A percentile compares a stretch with the other conserved stretches of the same genome.
phyloP scores from a whole-genome alignment of 2,888 invertebrate genomes.

The Diadromus collaris region DNA sequence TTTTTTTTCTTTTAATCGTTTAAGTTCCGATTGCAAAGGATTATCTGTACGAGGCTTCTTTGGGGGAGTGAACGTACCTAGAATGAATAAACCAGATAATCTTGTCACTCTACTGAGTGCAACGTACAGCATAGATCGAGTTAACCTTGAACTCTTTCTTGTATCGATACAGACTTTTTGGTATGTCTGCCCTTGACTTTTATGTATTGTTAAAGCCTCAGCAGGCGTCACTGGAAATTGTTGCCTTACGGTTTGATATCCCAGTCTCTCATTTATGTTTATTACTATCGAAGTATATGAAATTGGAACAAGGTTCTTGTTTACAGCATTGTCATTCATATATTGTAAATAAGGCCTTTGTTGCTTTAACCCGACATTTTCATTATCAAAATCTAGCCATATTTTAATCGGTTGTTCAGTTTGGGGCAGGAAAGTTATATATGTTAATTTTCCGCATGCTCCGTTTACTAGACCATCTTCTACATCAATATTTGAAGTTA shows the following conservation, averaged over 20 bases:
- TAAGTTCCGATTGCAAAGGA: slow-evolving; percentile 31
- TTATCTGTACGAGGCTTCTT: slow-evolving; percentile 21
- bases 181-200: slow-evolving; percentile 27
- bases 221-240: slow-evolving; percentile 37
- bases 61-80: slow-evolving; percentile 30
- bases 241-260: slow-evolving; percentile 32
- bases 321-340: slow-evolving; percentile 31
- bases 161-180: slow-evolving; percentile 29
- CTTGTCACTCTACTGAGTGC: slow-evolving; percentile 45
- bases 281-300: slow-evolving; percentile 18
- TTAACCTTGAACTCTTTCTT: slow-evolving; percentile 17
- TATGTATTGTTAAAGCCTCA: slow-evolving; percentile 33
- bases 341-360: slow-evolving; percentile 23
- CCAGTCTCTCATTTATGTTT: slow-evolving; percentile 38
- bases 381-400: too few relatives aligned
- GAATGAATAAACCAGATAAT: slow-evolving; percentile 41
- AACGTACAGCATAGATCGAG: slow-evolving; percentile 34
- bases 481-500: too few relatives aligned
- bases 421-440: too few relatives aligned
- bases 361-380: slow-evolving; percentile 14
- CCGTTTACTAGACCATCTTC: too few relatives aligned
- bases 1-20: slow-evolving; percentile 26
- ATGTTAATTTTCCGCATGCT: too few relatives aligned
- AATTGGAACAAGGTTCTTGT: slow-evolving; percentile 35
- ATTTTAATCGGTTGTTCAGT: too few relatives aligned